Evolutionary conservation across 2,888 invertebrate species (phyloP).

Genomic region (Cantharis rustica): DNA sequence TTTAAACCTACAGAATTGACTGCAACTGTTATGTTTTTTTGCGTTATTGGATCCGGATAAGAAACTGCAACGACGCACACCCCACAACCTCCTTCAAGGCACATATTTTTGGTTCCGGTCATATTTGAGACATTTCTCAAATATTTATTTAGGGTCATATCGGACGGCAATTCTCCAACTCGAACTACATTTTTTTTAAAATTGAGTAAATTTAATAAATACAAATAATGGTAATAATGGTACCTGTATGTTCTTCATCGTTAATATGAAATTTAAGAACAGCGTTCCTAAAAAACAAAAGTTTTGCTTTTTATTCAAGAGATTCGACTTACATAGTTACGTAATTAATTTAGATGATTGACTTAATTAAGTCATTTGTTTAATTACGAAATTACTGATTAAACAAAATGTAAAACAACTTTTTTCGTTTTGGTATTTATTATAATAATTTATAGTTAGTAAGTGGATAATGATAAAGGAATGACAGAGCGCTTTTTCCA

Average conservation of each 20-base stretch:
- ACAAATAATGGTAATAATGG: no score
- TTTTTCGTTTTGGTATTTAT: no score
- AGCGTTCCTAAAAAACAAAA: slow-evolving; percentile 5
- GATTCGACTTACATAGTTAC: not conserved
- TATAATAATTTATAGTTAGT: no score
- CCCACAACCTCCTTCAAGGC: slow-evolving; percentile 75
- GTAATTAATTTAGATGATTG: not conserved
- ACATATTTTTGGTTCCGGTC: slow-evolving; percentile 73
- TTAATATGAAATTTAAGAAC: slow-evolving; percentile 32
- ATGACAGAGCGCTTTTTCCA: no score
- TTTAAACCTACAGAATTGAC: slow-evolving; percentile 66
- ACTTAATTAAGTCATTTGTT: not conserved
- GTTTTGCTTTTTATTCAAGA: not conserved
- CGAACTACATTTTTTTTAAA: slow-evolving; percentile 39
- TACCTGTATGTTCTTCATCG: slow-evolving; percentile 23
- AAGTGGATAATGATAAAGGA: no score
- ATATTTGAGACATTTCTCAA: slow-evolving; percentile 65
- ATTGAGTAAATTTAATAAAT: not conserved
- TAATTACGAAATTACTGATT: no score
- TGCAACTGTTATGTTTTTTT: slow-evolving; percentile 59
- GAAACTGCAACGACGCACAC: slow-evolving; percentile 64
- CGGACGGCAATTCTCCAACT: slow-evolving; percentile 55
- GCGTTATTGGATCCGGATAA: slow-evolving; percentile 57
- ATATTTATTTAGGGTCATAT: slow-evolving; percentile 67
- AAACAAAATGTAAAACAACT: no score